Evolutionary conservation across 2,797 vertebrate genomes (phyloP).

Genomic region (Gallirallus australis): DNA sequence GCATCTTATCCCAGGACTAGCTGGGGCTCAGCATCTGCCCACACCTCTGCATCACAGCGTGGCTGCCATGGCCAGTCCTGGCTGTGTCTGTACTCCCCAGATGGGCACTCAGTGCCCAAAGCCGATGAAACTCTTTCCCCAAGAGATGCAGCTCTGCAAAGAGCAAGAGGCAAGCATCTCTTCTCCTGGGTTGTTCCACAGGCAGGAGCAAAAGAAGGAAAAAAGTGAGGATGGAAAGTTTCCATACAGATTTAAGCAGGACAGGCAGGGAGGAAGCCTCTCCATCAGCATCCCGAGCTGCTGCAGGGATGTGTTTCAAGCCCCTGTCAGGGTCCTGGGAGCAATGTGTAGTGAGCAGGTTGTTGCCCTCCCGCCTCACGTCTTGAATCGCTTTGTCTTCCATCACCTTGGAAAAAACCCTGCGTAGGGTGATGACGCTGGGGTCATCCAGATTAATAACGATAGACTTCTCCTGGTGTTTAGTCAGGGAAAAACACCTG

Average conservation of each 20-base stretch:
- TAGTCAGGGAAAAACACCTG: constrained; percentile 63
- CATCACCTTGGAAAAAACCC: neutral
- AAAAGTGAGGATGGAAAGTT: neutral
- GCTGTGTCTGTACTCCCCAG: neutral
- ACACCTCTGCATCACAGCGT: neutral
- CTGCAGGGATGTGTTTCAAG: rapidly evolving
- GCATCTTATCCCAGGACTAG: neutral
- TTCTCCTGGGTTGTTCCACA: neutral
- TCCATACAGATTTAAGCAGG: rapidly evolving
- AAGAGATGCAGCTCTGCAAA: neutral
- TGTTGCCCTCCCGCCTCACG: rapidly evolving
- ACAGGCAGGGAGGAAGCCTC: rapidly evolving
- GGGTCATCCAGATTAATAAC: constrained; percentile 49
- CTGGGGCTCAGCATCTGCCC: neutral
- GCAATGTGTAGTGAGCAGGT: rapidly evolving
- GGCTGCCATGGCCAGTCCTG: neutral
- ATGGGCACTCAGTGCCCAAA: neutral
- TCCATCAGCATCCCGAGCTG: rapidly evolving
- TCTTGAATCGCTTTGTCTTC: neutral
- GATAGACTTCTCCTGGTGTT: neutral
- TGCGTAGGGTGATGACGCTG: neutral
- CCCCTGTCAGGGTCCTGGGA: rapidly evolving
- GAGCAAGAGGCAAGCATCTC: neutral
- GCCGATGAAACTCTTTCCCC: neutral
- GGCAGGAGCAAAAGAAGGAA: neutral